Conservation (phyloP, 1,140 invertebrate species). For the Drosophila ficusphila region DNA sequence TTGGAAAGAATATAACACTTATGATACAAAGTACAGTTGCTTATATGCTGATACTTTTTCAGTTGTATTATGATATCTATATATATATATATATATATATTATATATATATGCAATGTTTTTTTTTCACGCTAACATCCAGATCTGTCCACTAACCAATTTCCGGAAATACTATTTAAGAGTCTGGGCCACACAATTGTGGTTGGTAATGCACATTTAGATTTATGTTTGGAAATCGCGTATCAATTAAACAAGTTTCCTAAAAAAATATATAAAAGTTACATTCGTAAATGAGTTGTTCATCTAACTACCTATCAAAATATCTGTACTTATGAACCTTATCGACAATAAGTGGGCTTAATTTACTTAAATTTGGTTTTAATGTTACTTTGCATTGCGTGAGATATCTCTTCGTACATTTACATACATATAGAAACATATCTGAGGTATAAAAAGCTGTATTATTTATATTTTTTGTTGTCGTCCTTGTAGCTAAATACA, state of each 20-base stretch:
- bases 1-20: background rate
- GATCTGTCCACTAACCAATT: constrained; percentile 3
- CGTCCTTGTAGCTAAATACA: constrained; percentile 17
- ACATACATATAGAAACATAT: constrained; percentile 51
- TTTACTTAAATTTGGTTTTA: constrained; percentile 9
- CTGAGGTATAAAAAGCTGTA: constrained; percentile 61
- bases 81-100: constrained; percentile 8
- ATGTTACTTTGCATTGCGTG: constrained; percentile 18
- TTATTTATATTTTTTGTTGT: constrained; percentile 31
- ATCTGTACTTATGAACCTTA: constrained; percentile 9
- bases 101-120: constrained; percentile 3
- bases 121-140: constrained; percentile 5
- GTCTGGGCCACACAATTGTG: constrained; percentile 6
- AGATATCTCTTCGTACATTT: constrained; percentile 28
- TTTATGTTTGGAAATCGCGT: constrained; percentile 59
- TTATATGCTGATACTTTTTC: constrained; percentile 8
- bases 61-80: constrained; percentile 5
- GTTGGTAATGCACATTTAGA: constrained; percentile 59
- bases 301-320: constrained; percentile 56
- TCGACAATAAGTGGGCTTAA: constrained; percentile 23
- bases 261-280: constrained; percentile 66
- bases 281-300: constrained; percentile 53
- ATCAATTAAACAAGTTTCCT: constrained; percentile 70
- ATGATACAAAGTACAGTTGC: constrained; percentile 1
- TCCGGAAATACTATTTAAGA: constrained; percentile 15